Percentiles rank a stretch among this genome's conserved stretches.
These are phyloP conservation scores for Amiota communis DNA, from an alignment of 2,888 invertebrate genomes.

Conservation along the genomic window DNA sequence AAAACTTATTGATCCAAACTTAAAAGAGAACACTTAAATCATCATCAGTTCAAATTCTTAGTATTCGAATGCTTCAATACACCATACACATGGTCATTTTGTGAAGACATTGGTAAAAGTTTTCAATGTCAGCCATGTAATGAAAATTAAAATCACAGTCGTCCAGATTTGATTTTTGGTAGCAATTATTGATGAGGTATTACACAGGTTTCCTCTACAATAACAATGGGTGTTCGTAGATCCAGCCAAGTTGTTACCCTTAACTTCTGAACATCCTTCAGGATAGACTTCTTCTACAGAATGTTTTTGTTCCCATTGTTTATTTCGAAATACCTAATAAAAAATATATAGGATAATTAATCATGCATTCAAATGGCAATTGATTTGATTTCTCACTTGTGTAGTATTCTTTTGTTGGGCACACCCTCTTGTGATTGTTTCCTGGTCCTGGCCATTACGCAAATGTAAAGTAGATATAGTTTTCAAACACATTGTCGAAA, in stretches of 20 bases:
- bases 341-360: constrained; percentile 4
- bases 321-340: constrained; percentile 75
- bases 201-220: constrained; percentile 84
- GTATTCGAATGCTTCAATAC: no score
- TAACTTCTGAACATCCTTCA: constrained; percentile 80
- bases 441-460: constrained; percentile 75
- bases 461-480: constrained; percentile 79
- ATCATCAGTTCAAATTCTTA: no score
- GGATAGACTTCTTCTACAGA: constrained; percentile 81
- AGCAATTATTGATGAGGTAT: constrained; percentile 73
- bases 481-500: constrained; percentile 89
- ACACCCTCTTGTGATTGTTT: constrained; percentile 78
- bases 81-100: no score
- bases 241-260: constrained; percentile 76
- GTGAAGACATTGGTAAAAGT: no score
- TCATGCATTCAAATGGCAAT: background rate
- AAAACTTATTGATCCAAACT: background rate
- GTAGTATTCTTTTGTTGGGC: constrained; percentile 81
- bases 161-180: constrained; percentile 75
- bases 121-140: constrained; percentile 74
- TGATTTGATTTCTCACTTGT: constrained; percentile 57
- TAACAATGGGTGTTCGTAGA: constrained; percentile 78
- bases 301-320: constrained; percentile 79
- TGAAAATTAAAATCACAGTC: constrained; percentile 78
- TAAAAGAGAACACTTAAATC: background rate